Evolutionary conservation across 2,888 invertebrate genomes (phyloP), one percentile per base, ranked within the genome.

Genomic region (Lathronympha strigana): DNA sequence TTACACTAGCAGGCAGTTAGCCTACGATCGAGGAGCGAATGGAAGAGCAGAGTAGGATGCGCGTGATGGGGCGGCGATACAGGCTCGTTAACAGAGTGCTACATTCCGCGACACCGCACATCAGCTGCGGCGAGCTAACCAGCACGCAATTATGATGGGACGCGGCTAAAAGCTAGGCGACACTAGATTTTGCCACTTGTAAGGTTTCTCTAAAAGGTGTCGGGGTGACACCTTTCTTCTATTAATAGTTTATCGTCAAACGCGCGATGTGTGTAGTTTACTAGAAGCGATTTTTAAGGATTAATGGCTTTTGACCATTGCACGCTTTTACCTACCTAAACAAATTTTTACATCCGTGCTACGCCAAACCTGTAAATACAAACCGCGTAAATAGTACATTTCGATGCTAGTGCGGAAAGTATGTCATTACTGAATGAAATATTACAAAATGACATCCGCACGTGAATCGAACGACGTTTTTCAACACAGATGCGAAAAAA

Each of bases 41-140:
- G 47, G 5, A 21, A 47, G n/a, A 23, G 4, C 47, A 47, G 23
- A 69, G 70, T 70, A 71, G 72, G 73, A 72, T 71, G 63, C 60
- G 78, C 76, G 80, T 78, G 79, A 81, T 81, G 81, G 77, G 77
- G 76, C 77, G 77, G 74, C 69, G 73, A 72, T 73, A 77, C 74
- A 76, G 69, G 79, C 86, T 88, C 85, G 88, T 87, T 88, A 87
- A 86, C 85, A 81, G 78, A 84, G 83, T 84, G 86, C 80, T 72
- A 83, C 85, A 86, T 86, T 86, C 83, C 83, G 70, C 79, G 77
- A 76, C 82, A 85, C 88, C 87, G 85, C 88, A 86, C 84, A 86
- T 86, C 83, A 86, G 76, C 78, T 80, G 83, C 73, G 80, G 81
- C 81, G 76, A 68, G 66, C 66, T 67, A 69, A 68, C 67, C 68